Evolutionary conservation across 2,888 invertebrate genomes (phyloP), one percentile per base, ranked within the genome.

Genomic region (Caradrina kadenii): DNA sequence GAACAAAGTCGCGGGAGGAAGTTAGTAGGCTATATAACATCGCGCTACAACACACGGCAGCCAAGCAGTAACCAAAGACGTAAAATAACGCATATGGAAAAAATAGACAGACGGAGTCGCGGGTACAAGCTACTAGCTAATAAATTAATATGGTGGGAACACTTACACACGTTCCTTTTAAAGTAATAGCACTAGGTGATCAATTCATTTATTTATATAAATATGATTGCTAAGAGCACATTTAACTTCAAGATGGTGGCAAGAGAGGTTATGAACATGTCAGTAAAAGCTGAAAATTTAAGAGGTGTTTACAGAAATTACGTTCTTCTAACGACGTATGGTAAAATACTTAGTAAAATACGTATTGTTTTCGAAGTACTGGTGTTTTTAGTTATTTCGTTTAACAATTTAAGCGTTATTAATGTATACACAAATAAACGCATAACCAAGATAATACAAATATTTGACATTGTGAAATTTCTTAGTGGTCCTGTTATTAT

Each of bases 241-340:
- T 35, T n/a, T 1, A n/a, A 7, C n/a, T 59, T 15, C 15, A 69
- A 54, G 2, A 69, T 69, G 54, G 54, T 31, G 19, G 69, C 11
- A 26, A 42, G 5, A 21, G 39, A 42, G 11, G 22, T 67, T 15
- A 1, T 74, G 31, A 42, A 55, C 7, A 49, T 10, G 3, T 21
- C 75, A 22, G 15, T 35, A 58, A 75, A 31, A 54, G 19, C 49
- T 2, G 75, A 75, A 55, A 75, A 58, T 52, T 45, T 75, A 5
- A 19, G 69, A 45, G 60, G 61, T 4, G 52, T 76, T 56, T 64
- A 61, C 39, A 64, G 76, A 21, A 69, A 76, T 39, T 54, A 50
- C 3, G 15, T 21, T 10, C 21, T 56, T 13, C 8, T 50, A 10
- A 49, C 48, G 1, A 69, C 31, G 35, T 5, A 0, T 5, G 0